Evolutionary conservation across 1,140 invertebrate genomes (phyloP).

Genomic region (Micrasema longulum): DNA sequence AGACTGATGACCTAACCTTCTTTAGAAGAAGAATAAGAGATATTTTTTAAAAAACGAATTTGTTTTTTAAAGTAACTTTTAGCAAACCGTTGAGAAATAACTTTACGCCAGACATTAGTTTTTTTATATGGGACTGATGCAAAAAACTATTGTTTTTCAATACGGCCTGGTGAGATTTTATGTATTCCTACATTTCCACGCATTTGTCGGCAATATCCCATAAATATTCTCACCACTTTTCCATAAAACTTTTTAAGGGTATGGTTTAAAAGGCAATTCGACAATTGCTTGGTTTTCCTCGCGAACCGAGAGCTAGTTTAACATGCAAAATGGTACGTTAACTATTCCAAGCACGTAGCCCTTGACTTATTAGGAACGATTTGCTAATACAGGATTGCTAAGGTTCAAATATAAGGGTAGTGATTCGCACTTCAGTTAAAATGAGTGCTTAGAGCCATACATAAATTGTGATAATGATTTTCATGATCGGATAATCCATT

Average conservation of each 20-base stretch:
- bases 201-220: conserved; percentile 8
- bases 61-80: background rate
- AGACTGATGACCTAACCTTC: too few species aligned
- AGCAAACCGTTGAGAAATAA: background rate
- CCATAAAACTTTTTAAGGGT: background rate
- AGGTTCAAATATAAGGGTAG: conserved; percentile 10
- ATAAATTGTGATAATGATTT: conserved; percentile 33
- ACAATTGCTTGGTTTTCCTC: conserved; percentile 4
- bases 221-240: conserved; percentile 13
- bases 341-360: conserved; percentile 18
- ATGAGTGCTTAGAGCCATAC: conserved; percentile 22
- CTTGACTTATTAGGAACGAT: conserved; percentile 48
- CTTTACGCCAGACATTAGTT: too few species aligned
- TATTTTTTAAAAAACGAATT: background rate
- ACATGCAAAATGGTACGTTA: conserved; percentile 13
- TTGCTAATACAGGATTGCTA: conserved; percentile 43
- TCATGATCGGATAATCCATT: conserved; percentile 33
- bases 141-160: too few species aligned
- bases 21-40: background rate
- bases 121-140: too few species aligned
- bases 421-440: conserved; percentile 19
- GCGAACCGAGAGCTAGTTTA: conserved; percentile 3
- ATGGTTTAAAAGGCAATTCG: conserved; percentile 1
- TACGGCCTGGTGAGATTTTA: too few species aligned
- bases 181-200: background rate